Evolutionary conservation across 2,797 vertebrate species (phyloP).

Genomic region (Liasis olivaceus): DNA sequence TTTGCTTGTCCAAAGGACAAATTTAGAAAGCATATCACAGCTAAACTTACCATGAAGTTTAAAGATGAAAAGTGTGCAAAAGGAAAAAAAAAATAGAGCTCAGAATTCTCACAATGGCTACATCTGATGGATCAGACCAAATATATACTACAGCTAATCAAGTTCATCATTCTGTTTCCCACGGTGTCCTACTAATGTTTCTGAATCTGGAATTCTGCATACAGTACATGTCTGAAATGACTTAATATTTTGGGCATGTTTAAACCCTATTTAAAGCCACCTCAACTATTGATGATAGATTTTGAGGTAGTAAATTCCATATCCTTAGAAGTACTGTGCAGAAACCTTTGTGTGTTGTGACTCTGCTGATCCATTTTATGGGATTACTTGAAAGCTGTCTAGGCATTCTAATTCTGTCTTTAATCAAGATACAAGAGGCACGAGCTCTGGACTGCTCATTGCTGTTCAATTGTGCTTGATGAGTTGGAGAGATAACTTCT

Average conservation of each 20-base stretch:
- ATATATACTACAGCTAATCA: not conserved
- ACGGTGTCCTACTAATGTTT: not conserved
- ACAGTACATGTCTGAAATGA: not conserved
- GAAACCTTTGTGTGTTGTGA: not conserved
- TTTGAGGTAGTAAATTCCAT: not conserved
- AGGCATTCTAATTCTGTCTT: not conserved
- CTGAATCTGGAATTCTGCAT: not conserved
- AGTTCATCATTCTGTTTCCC: not conserved
- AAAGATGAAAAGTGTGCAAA: not conserved
- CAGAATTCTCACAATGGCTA: not conserved
- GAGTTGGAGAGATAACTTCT: not conserved
- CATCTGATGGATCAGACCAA: not conserved
- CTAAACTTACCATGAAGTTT: fast-evolving
- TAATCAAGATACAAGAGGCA: not conserved
- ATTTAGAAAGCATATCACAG: conserved; percentile 17
- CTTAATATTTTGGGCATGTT: not conserved
- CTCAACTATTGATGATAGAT: not conserved
- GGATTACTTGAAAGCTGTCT: not conserved
- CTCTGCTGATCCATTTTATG: not conserved
- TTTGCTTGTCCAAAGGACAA: not conserved
- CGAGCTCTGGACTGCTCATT: not conserved
- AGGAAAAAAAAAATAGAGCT: not conserved
- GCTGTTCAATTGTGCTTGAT: not conserved
- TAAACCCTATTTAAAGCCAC: not conserved
- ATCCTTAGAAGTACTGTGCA: not conserved